Percentiles rank a stretch among this genome's conserved stretches.
phyloP scores from a whole-genome alignment of 2,113 vertebrate genomes.

The Herpetotheres cachinnans region DNA sequence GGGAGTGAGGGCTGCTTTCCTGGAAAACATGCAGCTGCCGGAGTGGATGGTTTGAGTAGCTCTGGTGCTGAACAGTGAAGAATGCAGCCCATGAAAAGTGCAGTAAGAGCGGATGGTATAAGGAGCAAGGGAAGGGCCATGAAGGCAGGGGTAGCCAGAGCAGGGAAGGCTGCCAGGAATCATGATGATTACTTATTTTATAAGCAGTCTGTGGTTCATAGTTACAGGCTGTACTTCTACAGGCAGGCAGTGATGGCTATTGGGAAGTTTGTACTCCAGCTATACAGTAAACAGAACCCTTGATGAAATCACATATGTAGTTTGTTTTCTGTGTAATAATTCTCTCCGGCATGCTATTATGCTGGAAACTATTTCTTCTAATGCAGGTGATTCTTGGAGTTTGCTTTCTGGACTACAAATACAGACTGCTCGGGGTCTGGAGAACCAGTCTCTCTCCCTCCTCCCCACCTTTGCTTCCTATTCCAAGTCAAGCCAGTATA shows the following conservation, averaged over 20 bases:
- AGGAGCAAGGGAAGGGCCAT: neutral
- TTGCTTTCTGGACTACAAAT: neutral
- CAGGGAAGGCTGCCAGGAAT: neutral
- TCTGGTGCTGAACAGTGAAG: neutral
- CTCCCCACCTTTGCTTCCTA: neutral
- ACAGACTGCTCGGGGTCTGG: accelerated
- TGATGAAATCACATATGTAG: neutral
- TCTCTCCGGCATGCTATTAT: neutral
- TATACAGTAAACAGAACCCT: neutral
- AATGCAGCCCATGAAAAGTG: neutral
- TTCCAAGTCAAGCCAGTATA: neutral
- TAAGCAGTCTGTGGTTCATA: neutral
- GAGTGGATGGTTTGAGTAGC: neutral
- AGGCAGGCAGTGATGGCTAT: neutral
- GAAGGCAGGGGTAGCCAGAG: neutral
- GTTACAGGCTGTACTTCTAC: neutral
- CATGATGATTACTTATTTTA: neutral
- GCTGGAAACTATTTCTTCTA: neutral
- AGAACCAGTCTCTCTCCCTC: neutral
- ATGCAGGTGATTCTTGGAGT: neutral
- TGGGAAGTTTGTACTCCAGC: neutral
- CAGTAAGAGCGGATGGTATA: accelerated
- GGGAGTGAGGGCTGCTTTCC: neutral
- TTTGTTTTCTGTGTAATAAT: neutral
- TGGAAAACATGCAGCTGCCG: neutral